Evolutionary conservation across 2,797 vertebrate genomes (phyloP).

Genomic region (Gambusia yucatana): DNA sequence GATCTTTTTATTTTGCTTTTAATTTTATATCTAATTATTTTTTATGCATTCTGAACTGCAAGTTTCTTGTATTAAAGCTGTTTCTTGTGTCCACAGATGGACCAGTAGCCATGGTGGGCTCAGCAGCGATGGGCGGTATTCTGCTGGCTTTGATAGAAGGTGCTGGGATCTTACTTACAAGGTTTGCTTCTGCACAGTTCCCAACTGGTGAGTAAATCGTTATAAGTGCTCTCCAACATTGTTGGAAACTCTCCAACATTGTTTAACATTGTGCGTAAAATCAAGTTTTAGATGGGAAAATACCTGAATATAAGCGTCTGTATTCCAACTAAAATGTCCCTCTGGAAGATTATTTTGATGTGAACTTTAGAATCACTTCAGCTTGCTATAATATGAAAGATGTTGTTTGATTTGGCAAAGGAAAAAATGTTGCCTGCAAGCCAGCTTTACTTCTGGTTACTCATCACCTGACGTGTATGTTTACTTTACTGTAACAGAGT

Average conservation of each 20-base stretch:
- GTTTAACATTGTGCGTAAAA: background rate
- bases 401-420: conserved; percentile 10
- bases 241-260: background rate
- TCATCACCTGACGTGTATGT: conserved; percentile 15
- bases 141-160: conserved; percentile 96
- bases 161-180: conserved; percentile 92
- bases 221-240: background rate
- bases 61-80: background rate
- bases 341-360: background rate
- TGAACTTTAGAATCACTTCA: background rate
- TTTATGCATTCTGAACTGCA: background rate
- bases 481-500: conserved; percentile 11
- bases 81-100: conserved; percentile 82
- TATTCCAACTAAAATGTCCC: background rate
- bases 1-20: background rate
- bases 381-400: conserved; percentile 3
- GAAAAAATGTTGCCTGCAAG: background rate
- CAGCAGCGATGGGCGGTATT: conserved; percentile 96
- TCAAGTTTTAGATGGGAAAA: background rate
- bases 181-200: conserved; percentile 94
- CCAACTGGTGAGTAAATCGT: conserved; percentile 86
- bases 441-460: conserved; percentile 6
- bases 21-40: background rate
- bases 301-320: background rate
- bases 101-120: conserved; percentile 95